phyloP scores from a whole-genome alignment of 2,888 invertebrate species.

The Allophyes oxyacanthae region DNA sequence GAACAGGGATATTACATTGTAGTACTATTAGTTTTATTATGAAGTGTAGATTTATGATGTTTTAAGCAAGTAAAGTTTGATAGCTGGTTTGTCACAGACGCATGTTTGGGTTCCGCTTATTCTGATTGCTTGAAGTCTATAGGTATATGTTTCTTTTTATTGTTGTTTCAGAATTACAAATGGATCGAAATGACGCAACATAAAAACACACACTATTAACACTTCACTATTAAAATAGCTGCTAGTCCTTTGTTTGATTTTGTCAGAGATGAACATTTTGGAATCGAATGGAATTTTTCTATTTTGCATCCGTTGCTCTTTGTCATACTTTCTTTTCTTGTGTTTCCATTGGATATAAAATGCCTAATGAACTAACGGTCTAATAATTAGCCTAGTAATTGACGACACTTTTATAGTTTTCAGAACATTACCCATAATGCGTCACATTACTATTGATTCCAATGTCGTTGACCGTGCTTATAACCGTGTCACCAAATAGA shows the following conservation, averaged over 20 bases:
- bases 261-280: no score
- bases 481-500: constrained; percentile 56
- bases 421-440: constrained; percentile 29
- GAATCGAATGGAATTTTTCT: no score
- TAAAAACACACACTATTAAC: no score
- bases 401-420: constrained; percentile 1
- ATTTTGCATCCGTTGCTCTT: background rate
- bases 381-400: background rate
- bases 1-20: constrained; percentile 21
- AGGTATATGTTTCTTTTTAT: no score
- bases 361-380: background rate
- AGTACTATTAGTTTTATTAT: constrained; percentile 14
- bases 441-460: constrained; percentile 41
- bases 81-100: background rate
- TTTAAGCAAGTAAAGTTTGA: background rate
- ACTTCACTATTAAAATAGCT: no score
- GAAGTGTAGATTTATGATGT: constrained; percentile 19
- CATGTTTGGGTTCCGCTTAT: no score
- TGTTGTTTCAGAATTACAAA: no score
- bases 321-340: background rate
- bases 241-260: no score
- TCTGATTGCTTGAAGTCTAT: no score
- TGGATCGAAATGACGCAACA: no score
- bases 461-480: constrained; percentile 29
- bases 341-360: background rate